Evolutionary conservation across 2,888 invertebrate genomes (phyloP).

Genomic region (Charanyca ferruginea): DNA sequence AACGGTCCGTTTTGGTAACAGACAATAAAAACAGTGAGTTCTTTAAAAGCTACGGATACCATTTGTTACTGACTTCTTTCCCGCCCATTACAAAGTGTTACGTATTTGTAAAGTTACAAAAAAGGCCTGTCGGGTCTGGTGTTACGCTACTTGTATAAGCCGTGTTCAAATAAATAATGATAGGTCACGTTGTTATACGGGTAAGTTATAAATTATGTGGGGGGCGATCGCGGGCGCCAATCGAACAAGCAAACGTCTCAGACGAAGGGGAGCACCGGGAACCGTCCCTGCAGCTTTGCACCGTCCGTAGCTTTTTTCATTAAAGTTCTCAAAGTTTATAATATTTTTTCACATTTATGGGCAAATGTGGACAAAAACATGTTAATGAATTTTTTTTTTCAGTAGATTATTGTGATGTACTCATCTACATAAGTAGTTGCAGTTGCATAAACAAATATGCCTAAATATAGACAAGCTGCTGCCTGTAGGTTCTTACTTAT

Average conservation of each 20-base stretch:
- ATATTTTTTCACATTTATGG: slow-evolving; percentile 9
- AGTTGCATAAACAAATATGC: background rate
- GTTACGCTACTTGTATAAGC: slow-evolving; percentile 59
- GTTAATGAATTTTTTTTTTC: background rate
- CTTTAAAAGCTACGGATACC: slow-evolving; percentile 35
- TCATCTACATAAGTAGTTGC: background rate
- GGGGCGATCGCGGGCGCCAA: slow-evolving; percentile 76
- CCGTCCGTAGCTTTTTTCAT: slow-evolving; percentile 57
- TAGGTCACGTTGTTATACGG: slow-evolving; percentile 79
- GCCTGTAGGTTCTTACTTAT: background rate
- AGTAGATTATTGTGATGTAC: background rate
- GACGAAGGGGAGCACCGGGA: slow-evolving; percentile 72
- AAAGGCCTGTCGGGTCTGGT: slow-evolving; percentile 40
- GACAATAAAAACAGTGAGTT: slow-evolving; percentile 27
- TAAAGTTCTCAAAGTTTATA: slow-evolving; percentile 71
- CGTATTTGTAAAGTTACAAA: slow-evolving; percentile 47
- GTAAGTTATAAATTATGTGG: slow-evolving; percentile 81
- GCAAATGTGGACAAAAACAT: slow-evolving; percentile 23
- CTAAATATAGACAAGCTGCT: background rate
- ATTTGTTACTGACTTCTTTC: slow-evolving; percentile 29
- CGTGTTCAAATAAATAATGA: slow-evolving; percentile 79
- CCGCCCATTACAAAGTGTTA: slow-evolving; percentile 34
- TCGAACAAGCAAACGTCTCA: slow-evolving; percentile 73
- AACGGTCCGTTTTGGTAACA: slow-evolving; percentile 22
- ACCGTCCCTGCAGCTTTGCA: slow-evolving; percentile 67